These are phyloP conservation scores for Halichoeres trimaculatus DNA, from an alignment of 2,113 vertebrate genomes.

Conservation along the genomic window DNA sequence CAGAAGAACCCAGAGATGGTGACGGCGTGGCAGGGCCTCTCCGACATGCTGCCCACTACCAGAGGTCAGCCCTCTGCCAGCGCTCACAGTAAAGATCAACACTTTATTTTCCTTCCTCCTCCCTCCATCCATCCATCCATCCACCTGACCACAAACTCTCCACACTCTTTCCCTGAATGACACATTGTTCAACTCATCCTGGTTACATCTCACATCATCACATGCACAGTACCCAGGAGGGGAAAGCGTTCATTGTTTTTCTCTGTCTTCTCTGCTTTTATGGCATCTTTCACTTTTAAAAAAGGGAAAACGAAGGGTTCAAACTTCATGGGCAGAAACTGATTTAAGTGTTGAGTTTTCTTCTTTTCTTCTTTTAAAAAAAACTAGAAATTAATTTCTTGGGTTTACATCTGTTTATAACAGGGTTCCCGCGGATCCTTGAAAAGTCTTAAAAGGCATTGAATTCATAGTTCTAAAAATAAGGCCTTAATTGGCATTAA, in stretches of 20 bases:
- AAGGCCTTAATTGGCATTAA: too few relatives aligned
- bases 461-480: too few relatives aligned
- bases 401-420: too few relatives aligned
- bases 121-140: neutral
- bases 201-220: conserved; percentile 1
- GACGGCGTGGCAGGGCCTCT: conserved; percentile 98
- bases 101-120: conserved; percentile 45
- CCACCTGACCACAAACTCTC: conserved; percentile 14
- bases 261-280: neutral
- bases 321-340: too few relatives aligned
- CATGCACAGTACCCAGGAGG: neutral
- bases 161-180: neutral
- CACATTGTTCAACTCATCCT: conserved; percentile 25
- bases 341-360: too few relatives aligned
- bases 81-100: conserved; percentile 71
- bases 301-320: too few relatives aligned
- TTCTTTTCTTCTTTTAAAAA: too few relatives aligned
- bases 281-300: neutral
- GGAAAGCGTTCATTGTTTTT: neutral
- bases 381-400: too few relatives aligned
- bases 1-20: conserved; percentile 99
- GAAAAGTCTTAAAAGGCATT: too few relatives aligned
- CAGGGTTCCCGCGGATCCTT: too few relatives aligned
- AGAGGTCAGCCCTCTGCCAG: conserved; percentile 86
- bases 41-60: conserved; percentile 97